phyloP scores from a whole-genome alignment of 2,797 vertebrate species.

The Coranthus polyacanthus region DNA sequence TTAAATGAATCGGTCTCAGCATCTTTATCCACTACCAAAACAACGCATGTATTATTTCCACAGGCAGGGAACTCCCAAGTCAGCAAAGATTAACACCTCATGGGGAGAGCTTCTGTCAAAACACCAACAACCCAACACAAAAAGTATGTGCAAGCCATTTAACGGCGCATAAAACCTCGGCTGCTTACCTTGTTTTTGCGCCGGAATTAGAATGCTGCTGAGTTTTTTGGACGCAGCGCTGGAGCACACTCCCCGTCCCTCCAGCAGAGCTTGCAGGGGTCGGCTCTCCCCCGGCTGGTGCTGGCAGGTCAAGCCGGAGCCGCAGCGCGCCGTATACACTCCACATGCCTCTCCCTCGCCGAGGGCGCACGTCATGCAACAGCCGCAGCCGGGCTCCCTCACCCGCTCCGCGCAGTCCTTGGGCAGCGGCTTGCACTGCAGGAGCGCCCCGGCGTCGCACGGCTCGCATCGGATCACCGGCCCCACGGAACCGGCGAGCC shows the following conservation, averaged over 20 bases:
- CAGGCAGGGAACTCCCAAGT: conserved; percentile 15
- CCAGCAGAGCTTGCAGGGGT: conserved; percentile 92
- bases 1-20: neutral
- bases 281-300: conserved; percentile 86
- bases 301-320: conserved; percentile 89
- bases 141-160: neutral
- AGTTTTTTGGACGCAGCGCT: conserved; percentile 76
- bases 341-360: conserved; percentile 88
- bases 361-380: conserved; percentile 94
- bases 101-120: conserved; percentile 43
- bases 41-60: conserved; percentile 15
- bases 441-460: conserved; percentile 88
- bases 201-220: conserved; percentile 53
- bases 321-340: conserved; percentile 95
- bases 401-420: conserved; percentile 88
- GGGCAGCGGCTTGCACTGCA: conserved; percentile 89
- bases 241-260: conserved; percentile 91
- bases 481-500: conserved; percentile 83
- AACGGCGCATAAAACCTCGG: neutral
- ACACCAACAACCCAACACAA: conserved; percentile 10
- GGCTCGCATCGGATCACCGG: conserved; percentile 94
- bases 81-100: conserved; percentile 21
- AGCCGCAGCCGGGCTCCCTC: conserved; percentile 94
- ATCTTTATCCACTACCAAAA: conserved; percentile 23
- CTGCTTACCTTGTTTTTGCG: conserved; percentile 74